Evolutionary conservation across 2,888 invertebrate species (phyloP).

Genomic region (Sericinus montela): DNA sequence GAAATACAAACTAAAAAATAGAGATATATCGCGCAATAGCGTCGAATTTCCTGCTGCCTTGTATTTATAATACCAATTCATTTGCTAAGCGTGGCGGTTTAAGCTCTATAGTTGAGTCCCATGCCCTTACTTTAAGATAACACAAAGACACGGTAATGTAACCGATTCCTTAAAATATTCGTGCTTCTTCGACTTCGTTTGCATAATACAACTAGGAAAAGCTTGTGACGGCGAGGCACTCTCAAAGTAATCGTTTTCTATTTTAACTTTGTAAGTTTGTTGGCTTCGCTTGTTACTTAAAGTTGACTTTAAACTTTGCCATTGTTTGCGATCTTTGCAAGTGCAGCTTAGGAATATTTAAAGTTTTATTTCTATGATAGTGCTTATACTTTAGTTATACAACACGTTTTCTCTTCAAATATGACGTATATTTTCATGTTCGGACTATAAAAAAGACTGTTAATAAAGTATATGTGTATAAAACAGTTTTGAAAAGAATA

Average conservation of each 20-base stretch:
- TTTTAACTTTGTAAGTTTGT: constrained; percentile 13
- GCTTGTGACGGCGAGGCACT: background rate
- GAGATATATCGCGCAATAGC: no score
- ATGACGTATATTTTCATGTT: no score
- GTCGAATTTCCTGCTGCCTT: no score
- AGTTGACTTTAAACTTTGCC: constrained; percentile 15
- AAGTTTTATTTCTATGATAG: background rate
- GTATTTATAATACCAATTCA: no score
- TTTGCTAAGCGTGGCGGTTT: no score
- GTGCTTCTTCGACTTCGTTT: constrained; percentile 9
- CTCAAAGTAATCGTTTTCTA: constrained; percentile 13
- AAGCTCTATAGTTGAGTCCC: no score
- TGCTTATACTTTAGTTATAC: background rate
- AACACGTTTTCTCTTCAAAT: background rate
- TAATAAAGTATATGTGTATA: no score
- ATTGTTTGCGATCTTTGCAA: constrained; percentile 11
- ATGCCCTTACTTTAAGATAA: no score
- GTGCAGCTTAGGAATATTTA: constrained; percentile 1
- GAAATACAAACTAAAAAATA: no score
- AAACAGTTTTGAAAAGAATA: no score
- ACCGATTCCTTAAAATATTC: constrained; percentile 1
- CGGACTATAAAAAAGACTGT: no score
- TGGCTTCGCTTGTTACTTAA: constrained; percentile 14
- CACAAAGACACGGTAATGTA: no score
- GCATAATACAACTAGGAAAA: constrained; percentile 1